Conservation (phyloP, 2,113 vertebrate genomes). For the Pomatostomus ruficeps region DNA sequence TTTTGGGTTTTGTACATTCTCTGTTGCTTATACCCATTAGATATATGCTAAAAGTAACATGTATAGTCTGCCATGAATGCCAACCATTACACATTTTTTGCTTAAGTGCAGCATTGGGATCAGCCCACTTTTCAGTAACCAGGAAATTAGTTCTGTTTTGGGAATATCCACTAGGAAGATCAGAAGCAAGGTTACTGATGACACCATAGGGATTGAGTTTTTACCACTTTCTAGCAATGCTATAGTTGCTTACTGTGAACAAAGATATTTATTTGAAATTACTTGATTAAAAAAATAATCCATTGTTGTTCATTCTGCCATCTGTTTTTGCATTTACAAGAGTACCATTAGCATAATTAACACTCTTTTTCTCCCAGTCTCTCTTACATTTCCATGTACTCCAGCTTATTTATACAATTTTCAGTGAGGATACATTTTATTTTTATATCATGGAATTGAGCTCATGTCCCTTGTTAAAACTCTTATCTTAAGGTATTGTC, state of each 20-base stretch:
- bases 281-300: constrained; percentile 45
- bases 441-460: constrained; percentile 29
- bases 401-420: constrained; percentile 31
- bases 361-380: constrained; percentile 25
- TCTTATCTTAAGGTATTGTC: neutral
- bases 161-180: neutral
- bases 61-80: neutral
- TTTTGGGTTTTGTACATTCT: neutral
- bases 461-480: constrained; percentile 14
- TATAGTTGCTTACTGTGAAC: neutral
- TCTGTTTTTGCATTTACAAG: constrained; percentile 57
- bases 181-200: neutral
- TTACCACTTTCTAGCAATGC: neutral
- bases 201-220: neutral
- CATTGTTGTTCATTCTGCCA: constrained; percentile 49
- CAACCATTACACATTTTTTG: neutral
- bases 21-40: neutral
- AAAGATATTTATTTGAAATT: constrained; percentile 62
- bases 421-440: constrained; percentile 4
- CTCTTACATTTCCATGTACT: constrained; percentile 3
- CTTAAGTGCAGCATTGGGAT: neutral
- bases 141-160: neutral
- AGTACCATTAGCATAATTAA: constrained; percentile 61
- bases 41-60: neutral
- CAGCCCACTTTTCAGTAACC: neutral